These are phyloP conservation scores for Fundulus diaphanus DNA, from an alignment of 2,797 vertebrate genomes.

Conservation along the genomic window DNA sequence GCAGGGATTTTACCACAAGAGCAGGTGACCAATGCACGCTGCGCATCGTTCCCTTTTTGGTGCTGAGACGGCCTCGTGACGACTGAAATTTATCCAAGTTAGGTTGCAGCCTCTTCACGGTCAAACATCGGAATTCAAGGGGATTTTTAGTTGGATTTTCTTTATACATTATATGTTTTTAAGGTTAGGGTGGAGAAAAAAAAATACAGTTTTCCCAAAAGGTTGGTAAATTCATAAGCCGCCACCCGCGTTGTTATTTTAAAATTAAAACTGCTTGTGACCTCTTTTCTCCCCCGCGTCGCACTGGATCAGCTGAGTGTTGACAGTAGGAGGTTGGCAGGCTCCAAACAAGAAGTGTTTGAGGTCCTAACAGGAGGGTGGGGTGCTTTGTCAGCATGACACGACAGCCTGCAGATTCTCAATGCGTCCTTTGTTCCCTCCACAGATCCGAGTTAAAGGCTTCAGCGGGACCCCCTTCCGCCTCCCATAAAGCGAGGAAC, in stretches of 20 bases:
- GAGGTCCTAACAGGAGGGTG: conserved; percentile 48
- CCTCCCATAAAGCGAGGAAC: conserved; percentile 18
- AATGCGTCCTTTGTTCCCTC: conserved; percentile 60
- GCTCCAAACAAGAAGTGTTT: conserved; percentile 53
- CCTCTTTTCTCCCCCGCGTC: neutral
- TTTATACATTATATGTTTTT: neutral
- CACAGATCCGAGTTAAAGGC: conserved; percentile 37
- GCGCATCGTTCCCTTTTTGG: conserved; percentile 26
- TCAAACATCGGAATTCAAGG: neutral
- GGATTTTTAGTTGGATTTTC: neutral
- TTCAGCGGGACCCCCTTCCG: conserved; percentile 24
- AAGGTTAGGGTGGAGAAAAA: neutral
- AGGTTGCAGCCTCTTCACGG: neutral
- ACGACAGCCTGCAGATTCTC: conserved; percentile 29
- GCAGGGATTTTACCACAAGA: conserved; percentile 38
- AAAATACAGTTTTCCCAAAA: neutral
- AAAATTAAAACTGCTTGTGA: neutral
- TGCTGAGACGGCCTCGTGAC: conserved; percentile 32
- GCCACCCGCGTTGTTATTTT: neutral
- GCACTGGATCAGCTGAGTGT: conserved; percentile 10
- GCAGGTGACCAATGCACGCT: conserved; percentile 44
- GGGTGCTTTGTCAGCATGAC: conserved; percentile 30
- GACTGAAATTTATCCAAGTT: neutral
- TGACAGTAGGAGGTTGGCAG: conserved; percentile 30
- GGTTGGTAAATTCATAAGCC: neutral